phyloP scores from a whole-genome alignment of 2,888 invertebrate genomes.

The Tetragnatha montana region DNA sequence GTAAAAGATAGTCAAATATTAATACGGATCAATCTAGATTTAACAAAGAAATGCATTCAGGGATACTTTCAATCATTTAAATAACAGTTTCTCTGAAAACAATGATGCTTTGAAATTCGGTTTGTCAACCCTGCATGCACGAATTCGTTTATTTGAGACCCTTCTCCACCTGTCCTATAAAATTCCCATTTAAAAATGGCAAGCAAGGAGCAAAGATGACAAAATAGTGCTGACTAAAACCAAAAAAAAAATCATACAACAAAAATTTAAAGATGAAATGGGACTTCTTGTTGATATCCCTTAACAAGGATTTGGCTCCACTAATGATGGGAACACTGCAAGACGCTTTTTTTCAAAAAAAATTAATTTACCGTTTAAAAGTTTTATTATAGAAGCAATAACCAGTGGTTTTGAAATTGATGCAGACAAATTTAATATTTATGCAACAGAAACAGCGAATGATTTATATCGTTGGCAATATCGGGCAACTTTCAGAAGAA shows the following conservation, averaged over 20 bases:
- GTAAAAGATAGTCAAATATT: no score
- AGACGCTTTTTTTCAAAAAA: conserved; percentile 40
- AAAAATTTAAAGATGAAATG: conserved; percentile 34
- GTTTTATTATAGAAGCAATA: neutral
- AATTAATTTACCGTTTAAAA: neutral
- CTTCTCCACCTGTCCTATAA: conserved; percentile 37
- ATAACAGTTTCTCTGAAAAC: no score
- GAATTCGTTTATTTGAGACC: conserved; percentile 24
- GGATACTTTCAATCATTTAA: no score
- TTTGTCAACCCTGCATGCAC: neutral
- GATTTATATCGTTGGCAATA: conserved; percentile 53
- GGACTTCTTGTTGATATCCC: conserved; percentile 47
- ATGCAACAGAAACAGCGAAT: conserved; percentile 47
- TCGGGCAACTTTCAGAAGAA: conserved; percentile 32
- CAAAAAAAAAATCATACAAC: conserved; percentile 1
- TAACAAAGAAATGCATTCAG: no score
- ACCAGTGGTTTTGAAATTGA: conserved; percentile 20
- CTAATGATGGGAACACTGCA: conserved; percentile 50
- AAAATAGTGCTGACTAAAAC: neutral
- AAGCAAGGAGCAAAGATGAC: neutral
- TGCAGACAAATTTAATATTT: conserved; percentile 15
- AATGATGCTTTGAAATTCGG: neutral
- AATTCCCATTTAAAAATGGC: conserved; percentile 40
- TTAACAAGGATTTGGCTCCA: conserved; percentile 40
- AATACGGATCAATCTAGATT: no score